Evolutionary conservation across 2,888 invertebrate genomes (phyloP), one percentile per base, ranked within the genome.

Genomic region (Drosophila affinis): DNA sequence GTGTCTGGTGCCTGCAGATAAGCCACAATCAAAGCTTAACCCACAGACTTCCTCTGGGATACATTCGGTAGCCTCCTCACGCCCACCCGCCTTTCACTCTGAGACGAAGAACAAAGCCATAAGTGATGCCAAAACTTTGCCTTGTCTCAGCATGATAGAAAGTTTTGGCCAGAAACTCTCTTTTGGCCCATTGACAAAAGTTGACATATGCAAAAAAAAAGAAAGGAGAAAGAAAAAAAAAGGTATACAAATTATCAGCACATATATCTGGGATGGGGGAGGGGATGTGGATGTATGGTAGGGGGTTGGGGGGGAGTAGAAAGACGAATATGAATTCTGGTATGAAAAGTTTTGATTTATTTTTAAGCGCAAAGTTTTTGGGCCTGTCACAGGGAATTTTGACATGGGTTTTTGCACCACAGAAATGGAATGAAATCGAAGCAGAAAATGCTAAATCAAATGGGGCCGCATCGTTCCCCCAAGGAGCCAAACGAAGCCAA

Each of bases 341-440:
- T 81, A 77, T 78, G 87, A 68, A 86, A 86, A 86, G 87, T 86
- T 86, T 88, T 86, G 89, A 88, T 88, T 86, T 88, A 88, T 88
- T 86, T 87, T 87, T 78, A 84, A 86, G 87, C 85, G 70, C 77
- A 84, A 86, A 86, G 63, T 88, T 88, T 87, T 73, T 65, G 76
- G 39, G 62, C 64, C 78, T 86, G 89, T 87, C 87, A 86, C 76
- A 72, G 88, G 72, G 69, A 76, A 84, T 81, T 76, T 53, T 82
- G 89, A 86, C 77, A 78, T 84, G 87, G 86, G 89, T 86, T 24
- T 24, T n/a, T 32, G n/a, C 49, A 68, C 65, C 51, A 51, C 45
- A 46, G 34, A 61, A 46, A 17, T 18, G 10, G 53, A 56, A 61
- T 60, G 60, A 63, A 78, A 77, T 78, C 78, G 78, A 78, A 77